Evolutionary conservation across 2,113 vertebrate species (phyloP).

Genomic region (Mellivora capensis): DNA sequence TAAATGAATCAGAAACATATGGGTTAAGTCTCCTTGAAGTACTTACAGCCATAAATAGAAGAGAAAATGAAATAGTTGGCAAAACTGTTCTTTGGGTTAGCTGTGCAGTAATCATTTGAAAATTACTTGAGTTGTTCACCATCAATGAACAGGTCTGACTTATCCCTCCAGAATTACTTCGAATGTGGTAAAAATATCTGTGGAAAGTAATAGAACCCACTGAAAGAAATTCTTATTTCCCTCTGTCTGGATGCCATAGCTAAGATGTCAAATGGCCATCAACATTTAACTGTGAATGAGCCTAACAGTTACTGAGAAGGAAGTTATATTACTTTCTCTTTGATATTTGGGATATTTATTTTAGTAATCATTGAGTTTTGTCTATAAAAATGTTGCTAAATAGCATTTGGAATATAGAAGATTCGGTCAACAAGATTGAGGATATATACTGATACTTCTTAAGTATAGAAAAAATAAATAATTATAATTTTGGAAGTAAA

Average conservation of each 20-base stretch:
- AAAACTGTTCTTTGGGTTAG: neutral
- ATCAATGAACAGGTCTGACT: neutral
- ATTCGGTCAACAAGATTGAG: neutral
- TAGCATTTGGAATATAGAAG: neutral
- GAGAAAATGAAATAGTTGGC: neutral
- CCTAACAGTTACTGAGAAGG: neutral
- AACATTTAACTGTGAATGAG: neutral
- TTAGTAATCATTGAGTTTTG: neutral
- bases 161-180: neutral
- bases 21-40: neutral
- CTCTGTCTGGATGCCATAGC: neutral
- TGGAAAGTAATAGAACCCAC: neutral
- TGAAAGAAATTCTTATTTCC: neutral
- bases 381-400: neutral
- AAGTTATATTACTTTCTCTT: neutral
- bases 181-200: neutral
- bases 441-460: neutral
- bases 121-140: slow-evolving; percentile 11
- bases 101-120: neutral
- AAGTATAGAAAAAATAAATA: neutral
- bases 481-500: neutral
- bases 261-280: neutral
- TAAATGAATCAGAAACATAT: slow-evolving; percentile 49
- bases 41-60: slow-evolving; percentile 11
- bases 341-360: neutral